Conservation (phyloP, 2,797 vertebrate genomes). For the Apodemus agrarius region DNA sequence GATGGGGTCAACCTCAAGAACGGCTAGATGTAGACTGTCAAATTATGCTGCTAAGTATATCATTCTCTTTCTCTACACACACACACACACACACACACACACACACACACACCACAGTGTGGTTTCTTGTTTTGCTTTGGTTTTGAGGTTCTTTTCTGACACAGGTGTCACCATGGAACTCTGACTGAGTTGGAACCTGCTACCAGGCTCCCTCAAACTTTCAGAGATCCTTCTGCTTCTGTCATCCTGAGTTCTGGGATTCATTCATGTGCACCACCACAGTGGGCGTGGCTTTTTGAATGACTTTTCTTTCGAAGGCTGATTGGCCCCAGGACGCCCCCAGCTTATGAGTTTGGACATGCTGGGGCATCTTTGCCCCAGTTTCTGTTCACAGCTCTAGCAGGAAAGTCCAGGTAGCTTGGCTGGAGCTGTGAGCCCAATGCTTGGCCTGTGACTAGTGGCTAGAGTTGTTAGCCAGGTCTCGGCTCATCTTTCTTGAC, state of each 20-base stretch:
- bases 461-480: not conserved
- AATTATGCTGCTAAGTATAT: not conserved
- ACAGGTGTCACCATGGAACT: not conserved
- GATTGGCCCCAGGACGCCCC: not conserved
- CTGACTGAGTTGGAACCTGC: not conserved
- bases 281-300: not conserved
- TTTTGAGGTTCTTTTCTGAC: not conserved
- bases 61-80: not conserved
- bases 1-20: not conserved
- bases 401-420: not conserved
- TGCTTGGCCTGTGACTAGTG: not conserved
- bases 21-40: not conserved
- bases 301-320: not conserved
- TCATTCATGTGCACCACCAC: not conserved
- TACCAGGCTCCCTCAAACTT: not conserved
- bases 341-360: not conserved
- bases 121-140: not conserved
- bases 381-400: not conserved
- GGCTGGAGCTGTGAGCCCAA: not conserved
- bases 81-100: not conserved
- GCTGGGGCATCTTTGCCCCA: not conserved
- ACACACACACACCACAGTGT: not conserved
- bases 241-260: not conserved
- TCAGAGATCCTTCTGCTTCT: not conserved
- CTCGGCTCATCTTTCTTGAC: not conserved